Evolutionary conservation across 2,113 vertebrate species (phyloP).

Genomic region (Amblyopsis rosae): DNA sequence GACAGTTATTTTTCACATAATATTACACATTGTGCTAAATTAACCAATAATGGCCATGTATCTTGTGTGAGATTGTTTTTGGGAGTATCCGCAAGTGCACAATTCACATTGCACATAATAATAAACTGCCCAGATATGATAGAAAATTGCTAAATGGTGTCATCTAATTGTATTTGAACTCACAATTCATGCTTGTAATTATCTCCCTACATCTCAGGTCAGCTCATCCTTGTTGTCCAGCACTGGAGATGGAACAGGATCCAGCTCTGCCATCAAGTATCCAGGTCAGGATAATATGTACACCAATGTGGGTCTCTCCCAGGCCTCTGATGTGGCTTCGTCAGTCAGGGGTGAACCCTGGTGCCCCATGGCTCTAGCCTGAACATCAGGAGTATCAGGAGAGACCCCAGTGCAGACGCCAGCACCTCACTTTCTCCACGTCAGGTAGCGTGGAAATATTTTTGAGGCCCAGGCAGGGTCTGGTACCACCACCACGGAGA

Average conservation of each 20-base stretch:
- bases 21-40: no score
- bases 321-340: conserved; percentile 83
- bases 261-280: conserved; percentile 85
- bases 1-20: no score
- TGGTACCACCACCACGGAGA: neutral
- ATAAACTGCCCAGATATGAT: neutral
- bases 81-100: neutral
- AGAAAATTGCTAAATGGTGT: neutral
- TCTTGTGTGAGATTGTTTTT: neutral
- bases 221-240: conserved; percentile 85
- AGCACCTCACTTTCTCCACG: conserved; percentile 45
- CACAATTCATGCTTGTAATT: neutral
- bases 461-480: conserved; percentile 21
- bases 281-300: conserved; percentile 90
- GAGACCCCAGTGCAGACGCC: conserved; percentile 56
- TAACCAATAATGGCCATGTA: no score
- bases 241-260: conserved; percentile 81
- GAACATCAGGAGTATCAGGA: conserved; percentile 57
- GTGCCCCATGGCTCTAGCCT: conserved; percentile 93
- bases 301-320: conserved; percentile 86
- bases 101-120: neutral
- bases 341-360: conserved; percentile 91
- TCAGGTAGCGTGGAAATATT: conserved; percentile 55
- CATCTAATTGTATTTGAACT: neutral
- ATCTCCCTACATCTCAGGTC: conserved; percentile 71